Base-by-base conservation (phyloP, 2,797 vertebrate species). In the Sternotherus odoratus region DNA sequence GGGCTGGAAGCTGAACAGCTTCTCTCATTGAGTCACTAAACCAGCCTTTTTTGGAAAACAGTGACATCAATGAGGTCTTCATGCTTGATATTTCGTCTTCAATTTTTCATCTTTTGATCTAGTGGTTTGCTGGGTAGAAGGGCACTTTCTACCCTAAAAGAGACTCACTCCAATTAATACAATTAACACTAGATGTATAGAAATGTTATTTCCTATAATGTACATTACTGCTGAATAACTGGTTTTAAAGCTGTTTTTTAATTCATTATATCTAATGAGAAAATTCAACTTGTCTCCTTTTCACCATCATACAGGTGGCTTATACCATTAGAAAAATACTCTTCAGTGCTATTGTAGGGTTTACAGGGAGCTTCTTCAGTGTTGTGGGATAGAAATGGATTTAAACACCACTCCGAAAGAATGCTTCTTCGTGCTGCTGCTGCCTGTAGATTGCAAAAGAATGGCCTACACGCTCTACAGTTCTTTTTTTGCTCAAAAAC, bases 271-370 rank as follows among this genome's bases (percentile, higher is more conserved):
- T 95, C 96, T 98, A 97, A 97, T 86, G 95, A 98, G 98, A 97
- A 97, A 97, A 97, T 97, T 96, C 95, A 96, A 85, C 91, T 96
- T 95, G 91, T 96, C 97, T 97, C 97, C 97, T 96, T 97, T 97
- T 96, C 93, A 84, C 97, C 97, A 97, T 96, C 97, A 23, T 92
- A 94, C 49, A 92, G 97, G 96, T 96, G 96, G 96, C 94, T 97
- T 95, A 98, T 89, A 97, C 96, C 89, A 77, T 98, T 98, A 98
- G 97, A 98, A 98, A 98, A 98, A 98, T 98, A 98, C 97, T 98
- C 98, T 98, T 98, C 98, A 97, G 97, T 97, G 97, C 98, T 98
- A 97, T 96, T 91, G 96, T 85, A 97, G 94, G 95, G 95, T 96
- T 97, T 95, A 96, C 86, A 93, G 96, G 95, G 93, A 95, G 93